Evolutionary conservation across 2,888 invertebrate species (phyloP).

Genomic region (Philereme vetulata): DNA sequence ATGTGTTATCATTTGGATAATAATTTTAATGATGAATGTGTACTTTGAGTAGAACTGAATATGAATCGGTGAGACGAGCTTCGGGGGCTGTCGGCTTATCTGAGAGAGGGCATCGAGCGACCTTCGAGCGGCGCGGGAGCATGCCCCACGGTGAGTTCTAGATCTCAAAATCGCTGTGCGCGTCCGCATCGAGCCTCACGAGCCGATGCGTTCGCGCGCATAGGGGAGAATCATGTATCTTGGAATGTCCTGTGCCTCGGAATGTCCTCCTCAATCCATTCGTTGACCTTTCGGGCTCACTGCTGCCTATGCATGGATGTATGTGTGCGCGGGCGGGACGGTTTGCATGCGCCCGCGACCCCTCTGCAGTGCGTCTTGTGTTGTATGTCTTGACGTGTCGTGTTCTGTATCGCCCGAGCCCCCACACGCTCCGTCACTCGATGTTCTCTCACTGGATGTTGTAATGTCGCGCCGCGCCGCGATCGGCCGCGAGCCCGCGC

Average conservation of each 20-base stretch:
- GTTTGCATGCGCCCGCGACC: constrained; percentile 72
- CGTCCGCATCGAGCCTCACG: constrained; percentile 59
- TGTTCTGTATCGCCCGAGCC: constrained; percentile 75
- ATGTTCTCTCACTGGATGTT: constrained; percentile 69
- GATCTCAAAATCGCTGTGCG: constrained; percentile 84
- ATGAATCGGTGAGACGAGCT: constrained; percentile 48
- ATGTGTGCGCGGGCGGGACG: constrained; percentile 67
- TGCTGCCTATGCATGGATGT: constrained; percentile 78
- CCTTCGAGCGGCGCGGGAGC: constrained; percentile 46
- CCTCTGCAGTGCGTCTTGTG: constrained; percentile 74
- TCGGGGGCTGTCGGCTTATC: constrained; percentile 31
- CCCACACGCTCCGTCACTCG: constrained; percentile 61
- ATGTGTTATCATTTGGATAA: constrained; percentile 14
- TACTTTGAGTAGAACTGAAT: constrained; percentile 62
- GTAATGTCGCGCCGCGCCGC: constrained; percentile 57
- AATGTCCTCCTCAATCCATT: constrained; percentile 83
- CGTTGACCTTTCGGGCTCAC: constrained; percentile 74
- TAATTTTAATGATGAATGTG: constrained; percentile 27
- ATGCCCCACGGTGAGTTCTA: constrained; percentile 80
- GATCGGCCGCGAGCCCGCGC: constrained; percentile 53
- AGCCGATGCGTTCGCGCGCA: constrained; percentile 69
- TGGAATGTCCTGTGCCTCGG: constrained; percentile 85
- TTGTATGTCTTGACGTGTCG: constrained; percentile 82
- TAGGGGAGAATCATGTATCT: constrained; percentile 85
- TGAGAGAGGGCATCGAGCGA: constrained; percentile 41